Conservation (phyloP, 2,888 invertebrate species). For the Blastobasis adustella region DNA sequence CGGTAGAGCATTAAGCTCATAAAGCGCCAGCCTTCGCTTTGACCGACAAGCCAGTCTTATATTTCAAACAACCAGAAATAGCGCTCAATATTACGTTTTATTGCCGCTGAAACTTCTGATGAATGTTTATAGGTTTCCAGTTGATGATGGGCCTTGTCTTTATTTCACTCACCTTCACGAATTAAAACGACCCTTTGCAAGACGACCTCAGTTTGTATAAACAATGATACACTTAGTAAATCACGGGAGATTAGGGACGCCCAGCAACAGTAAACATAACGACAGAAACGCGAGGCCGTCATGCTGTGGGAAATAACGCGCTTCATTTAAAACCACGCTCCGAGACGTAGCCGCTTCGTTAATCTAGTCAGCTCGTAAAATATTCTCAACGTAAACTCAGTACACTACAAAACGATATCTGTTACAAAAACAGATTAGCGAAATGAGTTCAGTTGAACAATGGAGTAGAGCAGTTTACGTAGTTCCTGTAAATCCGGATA, state of each 20-base stretch:
- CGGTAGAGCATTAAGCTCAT: background rate
- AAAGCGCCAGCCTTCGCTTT: slow-evolving; percentile 28
- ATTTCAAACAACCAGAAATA: slow-evolving; percentile 24
- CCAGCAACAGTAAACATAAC: slow-evolving; percentile 28
- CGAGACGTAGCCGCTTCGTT: no score
- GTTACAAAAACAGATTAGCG: no score
- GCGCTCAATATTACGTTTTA: slow-evolving; percentile 12
- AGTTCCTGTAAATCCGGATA: slow-evolving; percentile 1
- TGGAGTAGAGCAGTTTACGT: no score
- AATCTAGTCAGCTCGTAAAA: no score
- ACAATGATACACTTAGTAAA: slow-evolving; percentile 43
- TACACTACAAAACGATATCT: no score
- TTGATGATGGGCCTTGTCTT: slow-evolving; percentile 28
- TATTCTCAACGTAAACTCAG: no score
- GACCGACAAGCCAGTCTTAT: slow-evolving; percentile 12
- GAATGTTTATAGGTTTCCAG: slow-evolving; percentile 31
- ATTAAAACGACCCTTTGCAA: slow-evolving; percentile 30
- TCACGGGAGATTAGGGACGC: slow-evolving; percentile 40
- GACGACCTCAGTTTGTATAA: slow-evolving; percentile 43
- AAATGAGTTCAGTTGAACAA: no score
- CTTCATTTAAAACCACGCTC: no score
- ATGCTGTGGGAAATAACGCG: background rate
- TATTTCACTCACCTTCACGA: slow-evolving; percentile 47
- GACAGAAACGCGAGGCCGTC: slow-evolving; percentile 21
- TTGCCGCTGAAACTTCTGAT: slow-evolving; percentile 2